Conservation (phyloP, 2,797 vertebrate genomes). For the Urosaurus nigricauda region DNA sequence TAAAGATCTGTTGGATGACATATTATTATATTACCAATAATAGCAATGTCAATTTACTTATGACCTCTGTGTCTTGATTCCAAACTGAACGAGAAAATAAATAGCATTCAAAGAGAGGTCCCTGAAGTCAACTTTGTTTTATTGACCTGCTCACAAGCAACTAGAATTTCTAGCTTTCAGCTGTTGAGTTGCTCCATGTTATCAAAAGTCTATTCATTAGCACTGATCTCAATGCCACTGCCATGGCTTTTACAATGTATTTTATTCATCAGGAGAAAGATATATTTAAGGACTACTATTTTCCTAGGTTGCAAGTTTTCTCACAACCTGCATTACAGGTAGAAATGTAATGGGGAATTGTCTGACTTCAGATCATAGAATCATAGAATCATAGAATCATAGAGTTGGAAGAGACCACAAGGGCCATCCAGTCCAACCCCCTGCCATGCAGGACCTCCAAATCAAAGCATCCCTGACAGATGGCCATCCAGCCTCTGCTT, state of each 20-base stretch:
- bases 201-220: conserved; percentile 17
- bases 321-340: neutral
- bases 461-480: too few relatives aligned
- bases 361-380: neutral
- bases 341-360: neutral
- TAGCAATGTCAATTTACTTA: neutral
- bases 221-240: conserved; percentile 32
- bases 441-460: too few relatives aligned
- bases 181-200: conserved; percentile 5
- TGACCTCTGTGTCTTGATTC: conserved; percentile 17
- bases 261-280: conserved; percentile 22
- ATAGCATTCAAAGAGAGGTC: conserved; percentile 32
- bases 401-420: too few relatives aligned
- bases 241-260: conserved; percentile 8
- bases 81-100: conserved; percentile 35
- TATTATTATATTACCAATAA: conserved; percentile 39
- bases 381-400: too few relatives aligned
- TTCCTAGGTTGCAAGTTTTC: neutral
- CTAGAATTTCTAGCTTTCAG: conserved; percentile 14
- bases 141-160: conserved; percentile 18
- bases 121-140: conserved; percentile 9
- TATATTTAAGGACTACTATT: neutral
- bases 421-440: too few relatives aligned
- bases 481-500: too few relatives aligned
- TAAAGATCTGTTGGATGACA: neutral